Percentiles rank a stretch among this genome's conserved stretches.
phyloP scores from a whole-genome alignment of 2,888 invertebrate genomes.

The Geophilus truncorum region DNA sequence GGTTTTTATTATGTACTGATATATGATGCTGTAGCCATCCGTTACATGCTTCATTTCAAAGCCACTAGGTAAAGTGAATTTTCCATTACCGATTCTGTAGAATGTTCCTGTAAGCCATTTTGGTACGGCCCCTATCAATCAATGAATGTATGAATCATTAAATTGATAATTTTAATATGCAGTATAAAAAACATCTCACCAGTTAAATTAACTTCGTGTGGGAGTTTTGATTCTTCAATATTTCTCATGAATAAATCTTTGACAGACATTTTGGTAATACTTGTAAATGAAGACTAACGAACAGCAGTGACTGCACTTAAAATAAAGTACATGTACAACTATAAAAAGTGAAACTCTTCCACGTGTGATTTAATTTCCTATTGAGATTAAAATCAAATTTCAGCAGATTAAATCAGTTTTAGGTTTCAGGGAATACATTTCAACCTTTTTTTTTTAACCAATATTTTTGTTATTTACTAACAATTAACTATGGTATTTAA shows the following conservation, averaged over 20 bases:
- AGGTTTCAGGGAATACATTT: too few species aligned
- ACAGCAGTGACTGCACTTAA: too few species aligned
- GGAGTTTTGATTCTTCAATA: neutral
- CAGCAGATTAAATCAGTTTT: too few species aligned
- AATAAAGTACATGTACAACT: too few species aligned
- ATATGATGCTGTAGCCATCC: neutral
- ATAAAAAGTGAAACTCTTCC: too few species aligned
- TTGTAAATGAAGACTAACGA: too few species aligned
- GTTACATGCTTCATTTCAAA: neutral
- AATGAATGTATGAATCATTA: too few species aligned
- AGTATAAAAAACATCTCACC: neutral
- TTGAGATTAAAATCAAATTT: too few species aligned
- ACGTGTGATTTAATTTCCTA: too few species aligned
- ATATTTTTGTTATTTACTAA: too few species aligned
- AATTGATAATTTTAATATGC: neutral
- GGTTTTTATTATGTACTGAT: neutral
- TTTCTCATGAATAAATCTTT: neutral
- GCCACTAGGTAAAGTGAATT: neutral
- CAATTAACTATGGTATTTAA: too few species aligned
- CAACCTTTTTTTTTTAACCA: too few species aligned
- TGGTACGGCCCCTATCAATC: neutral
- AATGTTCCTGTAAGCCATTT: neutral
- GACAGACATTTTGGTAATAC: neutral
- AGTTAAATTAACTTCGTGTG: neutral
- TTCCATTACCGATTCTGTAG: neutral